These are phyloP conservation scores for Plusia festucae DNA, from an alignment of 2,888 invertebrate species.

Conservation along the genomic window DNA sequence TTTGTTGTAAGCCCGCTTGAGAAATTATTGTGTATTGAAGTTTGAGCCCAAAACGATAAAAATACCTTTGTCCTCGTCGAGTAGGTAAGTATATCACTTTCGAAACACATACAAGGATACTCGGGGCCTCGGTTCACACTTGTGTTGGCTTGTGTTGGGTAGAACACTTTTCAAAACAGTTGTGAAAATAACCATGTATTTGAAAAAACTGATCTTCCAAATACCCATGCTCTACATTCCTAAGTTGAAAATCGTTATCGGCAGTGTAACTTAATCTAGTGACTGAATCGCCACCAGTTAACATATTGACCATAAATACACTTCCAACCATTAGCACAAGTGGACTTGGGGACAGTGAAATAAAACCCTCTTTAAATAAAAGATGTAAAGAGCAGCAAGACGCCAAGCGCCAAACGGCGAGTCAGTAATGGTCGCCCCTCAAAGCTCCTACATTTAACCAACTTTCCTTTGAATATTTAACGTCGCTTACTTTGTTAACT, in stretches of 20 bases:
- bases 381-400: constrained; percentile 67
- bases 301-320: constrained; percentile 29
- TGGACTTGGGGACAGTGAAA: constrained; percentile 61
- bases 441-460: constrained; percentile 68
- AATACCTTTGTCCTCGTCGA: constrained; percentile 8
- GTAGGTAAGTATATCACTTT: constrained; percentile 2
- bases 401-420: constrained; percentile 58
- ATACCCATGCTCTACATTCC: not conserved
- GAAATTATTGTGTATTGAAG: constrained; percentile 6
- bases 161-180: not conserved
- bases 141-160: too few relatives aligned
- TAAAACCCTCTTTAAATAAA: constrained; percentile 77
- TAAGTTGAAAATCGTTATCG: not conserved
- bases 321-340: constrained; percentile 47
- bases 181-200: not conserved
- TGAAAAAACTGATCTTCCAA: not conserved
- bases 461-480: constrained; percentile 80
- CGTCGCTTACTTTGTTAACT: constrained; percentile 67
- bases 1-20: not conserved
- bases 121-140: constrained; percentile 1
- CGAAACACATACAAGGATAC: constrained; percentile 4
- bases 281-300: constrained; percentile 2
- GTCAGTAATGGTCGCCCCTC: constrained; percentile 71
- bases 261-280: constrained; percentile 1
- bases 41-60: constrained; percentile 5